Conservation (phyloP, 2,797 vertebrate genomes). For the Smutsia temminckii region DNA sequence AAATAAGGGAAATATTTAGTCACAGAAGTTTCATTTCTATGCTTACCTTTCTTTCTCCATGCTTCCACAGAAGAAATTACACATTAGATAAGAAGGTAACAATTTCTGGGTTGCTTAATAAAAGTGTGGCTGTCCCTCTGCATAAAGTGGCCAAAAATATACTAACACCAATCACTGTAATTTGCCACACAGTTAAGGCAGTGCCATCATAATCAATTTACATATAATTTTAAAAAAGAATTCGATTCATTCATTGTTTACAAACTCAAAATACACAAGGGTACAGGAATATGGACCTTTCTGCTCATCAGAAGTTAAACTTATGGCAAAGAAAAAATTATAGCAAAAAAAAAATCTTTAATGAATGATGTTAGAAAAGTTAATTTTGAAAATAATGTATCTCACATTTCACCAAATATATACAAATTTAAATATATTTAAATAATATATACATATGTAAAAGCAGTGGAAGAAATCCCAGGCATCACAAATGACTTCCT, state of each 20-base stretch:
- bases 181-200: neutral
- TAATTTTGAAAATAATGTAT: neutral
- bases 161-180: constrained; percentile 13
- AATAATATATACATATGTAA: neutral
- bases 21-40: neutral
- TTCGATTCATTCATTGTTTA: neutral
- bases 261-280: neutral
- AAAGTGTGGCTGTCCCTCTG: neutral
- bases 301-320: neutral
- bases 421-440: neutral
- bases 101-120: constrained; percentile 28
- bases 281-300: neutral
- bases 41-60: neutral
- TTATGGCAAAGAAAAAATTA: neutral
- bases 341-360: neutral
- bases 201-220: neutral
- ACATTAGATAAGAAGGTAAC: neutral
- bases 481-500: neutral
- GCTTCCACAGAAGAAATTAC: constrained; percentile 5
- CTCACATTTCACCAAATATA: neutral
- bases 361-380: neutral
- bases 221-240: neutral
- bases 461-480: neutral
- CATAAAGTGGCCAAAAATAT: neutral
- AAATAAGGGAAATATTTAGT: neutral